Base-by-base conservation (phyloP, 2,888 invertebrate genomes). In the Litoditis marina region DNA sequence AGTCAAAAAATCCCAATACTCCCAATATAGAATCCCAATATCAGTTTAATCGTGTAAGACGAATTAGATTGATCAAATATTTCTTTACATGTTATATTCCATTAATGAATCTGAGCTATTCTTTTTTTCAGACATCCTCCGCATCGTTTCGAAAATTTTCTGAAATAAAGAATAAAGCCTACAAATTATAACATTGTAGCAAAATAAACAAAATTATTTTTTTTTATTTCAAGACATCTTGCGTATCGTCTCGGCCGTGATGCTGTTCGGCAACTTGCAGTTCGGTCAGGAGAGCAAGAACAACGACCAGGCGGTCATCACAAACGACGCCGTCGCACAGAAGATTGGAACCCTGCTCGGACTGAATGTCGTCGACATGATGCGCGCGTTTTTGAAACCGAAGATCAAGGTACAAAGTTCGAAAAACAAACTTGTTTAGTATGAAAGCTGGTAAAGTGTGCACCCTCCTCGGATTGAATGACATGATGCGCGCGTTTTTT, bases 261-360 rank as follows among this genome's bases (percentile, higher is more conserved):
- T 98, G 85, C 87, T 94, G 63, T 94, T 98, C 84, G 96, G 96
- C 22, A 94, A 94, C 80, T 94, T 98, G 92, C 91, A 93, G 85
- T 98, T 98, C 87, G 92, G 93, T 74, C 94, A 95, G 84, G 96
- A 98, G 84, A 89, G 67, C 36, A 89, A 95, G 79, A 96, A 92
- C 85, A 92, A 92, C 1, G 98, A 98, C 84, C 96, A 98, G 85
- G 96, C 98, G 2, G 94, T 94, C 2, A 85, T 98, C 66, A 95
- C 96, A 0, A 96, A 96, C 82, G 95, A 98, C 83, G 95, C 95
- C 0, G 84, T 84, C 82, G 69, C 68, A 42, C 96, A 98, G 85
- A 96, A 98, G 86, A 91, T 95, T 65, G 94, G 95, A 59, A 95
- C 95, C 85, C 86, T 98, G 70, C 87, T 98, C 67, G 87, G 88